A percentile compares a stretch with the other conserved stretches of the same genome.
phyloP scores from a whole-genome alignment of 2,888 invertebrate genomes.

The Listrodromus nycthemerus region DNA sequence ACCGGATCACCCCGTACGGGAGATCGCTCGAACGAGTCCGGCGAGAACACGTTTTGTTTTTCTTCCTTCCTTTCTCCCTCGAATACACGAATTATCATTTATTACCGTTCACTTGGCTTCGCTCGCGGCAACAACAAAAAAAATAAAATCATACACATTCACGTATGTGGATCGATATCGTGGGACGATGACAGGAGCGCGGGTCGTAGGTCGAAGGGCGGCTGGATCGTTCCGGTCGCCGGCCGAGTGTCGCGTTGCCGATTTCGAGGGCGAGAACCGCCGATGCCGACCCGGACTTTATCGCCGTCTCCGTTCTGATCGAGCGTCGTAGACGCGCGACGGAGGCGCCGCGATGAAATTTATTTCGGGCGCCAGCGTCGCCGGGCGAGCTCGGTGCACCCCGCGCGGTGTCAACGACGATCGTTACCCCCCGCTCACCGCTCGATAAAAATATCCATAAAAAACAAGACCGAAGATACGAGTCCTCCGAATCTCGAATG shows the following conservation, averaged over 20 bases:
- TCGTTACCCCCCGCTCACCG: constrained; percentile 41
- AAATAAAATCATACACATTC: constrained; percentile 11
- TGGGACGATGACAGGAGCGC: too few relatives aligned
- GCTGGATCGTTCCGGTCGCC: constrained; percentile 30
- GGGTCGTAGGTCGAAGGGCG: constrained; percentile 35
- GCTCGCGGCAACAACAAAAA: too few relatives aligned
- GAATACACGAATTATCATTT: too few relatives aligned
- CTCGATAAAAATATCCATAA: constrained; percentile 18
- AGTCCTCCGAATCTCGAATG: neutral
- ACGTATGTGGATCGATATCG: too few relatives aligned
- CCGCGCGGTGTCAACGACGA: constrained; percentile 61
- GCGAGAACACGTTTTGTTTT: too few relatives aligned
- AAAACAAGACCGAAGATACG: constrained; percentile 6
- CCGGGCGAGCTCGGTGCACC: constrained; percentile 26
- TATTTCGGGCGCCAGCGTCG: constrained; percentile 19
- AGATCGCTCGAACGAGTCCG: too few relatives aligned
- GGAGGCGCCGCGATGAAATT: constrained; percentile 44
- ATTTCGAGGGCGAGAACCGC: neutral
- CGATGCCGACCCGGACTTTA: neutral
- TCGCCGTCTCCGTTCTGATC: constrained; percentile 55
- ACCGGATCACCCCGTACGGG: too few relatives aligned
- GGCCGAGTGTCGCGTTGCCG: constrained; percentile 25
- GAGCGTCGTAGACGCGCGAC: constrained; percentile 54
- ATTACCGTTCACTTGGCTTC: too few relatives aligned
- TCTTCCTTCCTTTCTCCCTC: too few relatives aligned